phyloP scores from a whole-genome alignment of 2,113 vertebrate genomes.

The Heterotis niloticus region DNA sequence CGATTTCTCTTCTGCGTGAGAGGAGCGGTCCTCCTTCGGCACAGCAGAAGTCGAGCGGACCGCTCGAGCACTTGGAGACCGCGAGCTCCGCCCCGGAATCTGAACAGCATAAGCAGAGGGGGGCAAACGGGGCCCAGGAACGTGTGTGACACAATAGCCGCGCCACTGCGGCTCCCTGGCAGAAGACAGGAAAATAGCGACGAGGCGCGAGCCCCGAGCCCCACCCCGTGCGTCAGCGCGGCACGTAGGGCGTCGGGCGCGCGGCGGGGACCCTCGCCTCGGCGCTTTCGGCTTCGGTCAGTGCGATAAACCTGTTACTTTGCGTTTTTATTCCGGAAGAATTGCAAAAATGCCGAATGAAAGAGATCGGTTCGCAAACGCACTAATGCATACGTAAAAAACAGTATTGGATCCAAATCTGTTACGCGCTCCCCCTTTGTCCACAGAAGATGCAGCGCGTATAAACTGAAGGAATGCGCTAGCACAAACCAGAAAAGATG shows the following conservation, averaged over 20 bases:
- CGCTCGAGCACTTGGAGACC: background rate
- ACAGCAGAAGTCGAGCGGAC: background rate
- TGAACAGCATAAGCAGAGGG: slow-evolving; percentile 5
- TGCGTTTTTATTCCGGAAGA: too few relatives aligned
- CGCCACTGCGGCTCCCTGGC: slow-evolving; percentile 24
- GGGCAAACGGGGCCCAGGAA: slow-evolving; percentile 11
- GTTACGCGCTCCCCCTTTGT: too few relatives aligned
- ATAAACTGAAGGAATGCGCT: too few relatives aligned
- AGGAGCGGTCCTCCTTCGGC: background rate
- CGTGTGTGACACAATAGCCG: slow-evolving; percentile 7
- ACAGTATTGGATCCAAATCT: too few relatives aligned
- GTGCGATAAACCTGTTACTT: too few relatives aligned
- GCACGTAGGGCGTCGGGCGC: background rate
- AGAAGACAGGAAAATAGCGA: slow-evolving; percentile 22
- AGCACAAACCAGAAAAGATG: too few relatives aligned
- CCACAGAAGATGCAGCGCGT: too few relatives aligned
- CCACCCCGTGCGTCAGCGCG: background rate
- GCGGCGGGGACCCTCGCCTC: background rate
- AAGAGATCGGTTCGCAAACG: too few relatives aligned
- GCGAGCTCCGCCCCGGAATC: slow-evolving; percentile 13
- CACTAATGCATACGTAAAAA: too few relatives aligned
- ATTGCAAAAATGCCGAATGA: too few relatives aligned
- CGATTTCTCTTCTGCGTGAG: background rate
- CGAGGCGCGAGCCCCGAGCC: slow-evolving; percentile 11
- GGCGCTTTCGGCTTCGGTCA: too few relatives aligned